Evolutionary conservation across 2,888 invertebrate species (phyloP).

Genomic region (Cantharis flavilabris): DNA sequence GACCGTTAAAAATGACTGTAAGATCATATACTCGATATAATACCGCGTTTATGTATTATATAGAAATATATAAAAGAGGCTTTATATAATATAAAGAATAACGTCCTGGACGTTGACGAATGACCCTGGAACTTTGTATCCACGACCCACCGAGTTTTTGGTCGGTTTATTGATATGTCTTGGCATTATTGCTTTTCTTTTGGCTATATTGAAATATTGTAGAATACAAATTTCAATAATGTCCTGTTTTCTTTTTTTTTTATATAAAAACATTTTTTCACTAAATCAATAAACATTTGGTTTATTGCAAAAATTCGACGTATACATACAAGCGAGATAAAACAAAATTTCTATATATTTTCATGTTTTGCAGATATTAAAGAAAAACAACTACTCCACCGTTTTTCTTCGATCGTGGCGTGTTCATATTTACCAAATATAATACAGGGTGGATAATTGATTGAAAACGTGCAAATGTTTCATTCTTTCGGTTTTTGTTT

Average conservation of each 20-base stretch:
- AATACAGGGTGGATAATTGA: background rate
- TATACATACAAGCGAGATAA: background rate
- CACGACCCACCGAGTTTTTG: constrained; percentile 39
- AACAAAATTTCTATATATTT: background rate
- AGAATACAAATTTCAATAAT: constrained; percentile 14
- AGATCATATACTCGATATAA: constrained; percentile 49
- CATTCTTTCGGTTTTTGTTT: background rate
- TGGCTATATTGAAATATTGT: constrained; percentile 26
- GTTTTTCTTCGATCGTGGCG: background rate
- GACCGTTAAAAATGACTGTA: constrained; percentile 46
- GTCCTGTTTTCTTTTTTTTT: background rate
- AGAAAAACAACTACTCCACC: background rate
- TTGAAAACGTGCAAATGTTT: background rate
- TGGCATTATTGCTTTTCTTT: constrained; percentile 43
- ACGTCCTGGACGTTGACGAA: constrained; percentile 44
- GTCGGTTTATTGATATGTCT: constrained; percentile 41
- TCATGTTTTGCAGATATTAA: background rate
- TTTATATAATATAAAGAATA: constrained; percentile 1
- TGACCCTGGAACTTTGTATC: constrained; percentile 38
- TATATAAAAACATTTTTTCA: background rate
- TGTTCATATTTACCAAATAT: background rate
- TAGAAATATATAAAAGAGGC: background rate
- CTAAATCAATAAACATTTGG: background rate
- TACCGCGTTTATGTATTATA: constrained; percentile 33
- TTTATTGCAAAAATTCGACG: background rate